These are phyloP conservation scores for Globia sparganii DNA, from an alignment of 2,888 invertebrate species.

Conservation along the genomic window DNA sequence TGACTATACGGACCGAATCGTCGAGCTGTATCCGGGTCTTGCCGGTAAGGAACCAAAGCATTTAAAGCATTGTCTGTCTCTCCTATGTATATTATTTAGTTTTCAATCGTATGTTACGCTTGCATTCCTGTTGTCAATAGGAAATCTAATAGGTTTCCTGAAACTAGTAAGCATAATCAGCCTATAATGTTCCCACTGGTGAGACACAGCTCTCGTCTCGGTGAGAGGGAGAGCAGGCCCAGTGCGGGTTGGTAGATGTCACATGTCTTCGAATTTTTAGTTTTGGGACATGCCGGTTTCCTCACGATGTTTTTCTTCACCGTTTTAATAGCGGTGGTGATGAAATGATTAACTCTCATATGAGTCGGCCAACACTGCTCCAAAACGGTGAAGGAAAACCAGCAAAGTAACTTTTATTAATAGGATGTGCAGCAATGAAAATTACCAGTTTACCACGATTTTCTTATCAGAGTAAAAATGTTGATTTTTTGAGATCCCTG, in stretches of 20 bases:
- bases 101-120: not conserved
- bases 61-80: not conserved
- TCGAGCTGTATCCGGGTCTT: constrained; percentile 93
- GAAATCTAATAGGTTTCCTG: not conserved
- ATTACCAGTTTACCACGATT: not conserved
- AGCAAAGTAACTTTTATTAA: not conserved
- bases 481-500: not conserved
- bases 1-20: constrained; percentile 94
- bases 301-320: not conserved
- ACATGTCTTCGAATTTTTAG: too few relatives aligned
- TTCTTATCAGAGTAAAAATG: too few relatives aligned
- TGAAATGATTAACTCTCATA: not conserved
- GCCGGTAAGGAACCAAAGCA: constrained; percentile 87
- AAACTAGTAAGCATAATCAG: not conserved
- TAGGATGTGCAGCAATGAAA: not conserved
- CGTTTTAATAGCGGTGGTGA: not conserved
- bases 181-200: not conserved
- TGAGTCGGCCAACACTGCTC: not conserved
- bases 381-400: not conserved
- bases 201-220: too few relatives aligned
- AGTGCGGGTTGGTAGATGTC: not conserved
- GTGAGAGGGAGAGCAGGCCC: not conserved
- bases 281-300: too few relatives aligned
- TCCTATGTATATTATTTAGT: not conserved
- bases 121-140: not conserved